A percentile compares a stretch with the other conserved stretches of the same genome.
Evolutionary conservation across 1,140 invertebrate genomes (phyloP).

Genomic region (Tetraneura akinire): DNA sequence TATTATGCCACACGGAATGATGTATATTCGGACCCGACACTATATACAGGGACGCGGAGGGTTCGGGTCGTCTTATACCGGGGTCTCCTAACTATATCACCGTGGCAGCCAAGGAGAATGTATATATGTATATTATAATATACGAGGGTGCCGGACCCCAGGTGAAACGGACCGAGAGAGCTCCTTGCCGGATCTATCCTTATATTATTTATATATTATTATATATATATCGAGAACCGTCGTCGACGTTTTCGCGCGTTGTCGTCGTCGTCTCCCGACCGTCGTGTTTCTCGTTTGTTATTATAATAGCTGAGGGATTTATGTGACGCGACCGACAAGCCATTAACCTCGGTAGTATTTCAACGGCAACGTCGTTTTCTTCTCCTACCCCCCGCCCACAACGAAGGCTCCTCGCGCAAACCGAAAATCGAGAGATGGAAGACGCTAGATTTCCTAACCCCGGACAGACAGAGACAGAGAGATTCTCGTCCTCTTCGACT

Average conservation of each 20-base stretch:
- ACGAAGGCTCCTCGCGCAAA: no score
- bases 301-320: constrained; percentile 37
- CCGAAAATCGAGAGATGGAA: no score
- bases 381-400: no score
- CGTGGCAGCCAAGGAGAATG: no score
- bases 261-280: neutral
- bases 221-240: neutral
- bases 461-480: no score
- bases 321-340: constrained; percentile 28
- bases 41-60: no score
- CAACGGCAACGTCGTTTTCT: neutral
- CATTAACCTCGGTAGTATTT: constrained; percentile 31
- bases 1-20: no score
- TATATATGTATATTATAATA: neutral
- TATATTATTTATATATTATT: no score
- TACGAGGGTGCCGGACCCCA: neutral
- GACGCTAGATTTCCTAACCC: no score
- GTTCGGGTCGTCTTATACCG: neutral
- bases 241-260: neutral
- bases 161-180: constrained; percentile 11
- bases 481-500: no score
- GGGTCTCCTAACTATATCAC: no score
- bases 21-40: no score
- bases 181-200: neutral
- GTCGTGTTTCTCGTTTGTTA: constrained; percentile 17